phyloP scores from a whole-genome alignment of 2,113 vertebrate species.

The Odocoileus hemionus region DNA sequence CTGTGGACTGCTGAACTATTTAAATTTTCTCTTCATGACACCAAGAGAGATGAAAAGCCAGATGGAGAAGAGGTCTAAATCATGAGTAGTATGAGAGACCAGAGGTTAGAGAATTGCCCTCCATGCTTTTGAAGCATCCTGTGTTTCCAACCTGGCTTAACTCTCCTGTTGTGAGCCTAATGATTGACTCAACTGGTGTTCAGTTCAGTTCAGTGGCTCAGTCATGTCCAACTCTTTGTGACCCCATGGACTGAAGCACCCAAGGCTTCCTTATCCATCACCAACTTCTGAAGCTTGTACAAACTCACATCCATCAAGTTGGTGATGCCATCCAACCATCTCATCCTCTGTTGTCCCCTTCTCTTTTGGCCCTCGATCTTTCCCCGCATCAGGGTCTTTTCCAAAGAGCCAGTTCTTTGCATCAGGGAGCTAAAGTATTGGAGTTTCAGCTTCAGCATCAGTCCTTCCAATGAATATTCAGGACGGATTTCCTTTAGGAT shows the following conservation, averaged over 20 bases:
- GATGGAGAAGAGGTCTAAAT: not conserved
- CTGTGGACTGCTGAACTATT: too few relatives aligned
- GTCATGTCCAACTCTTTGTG: rapidly evolving
- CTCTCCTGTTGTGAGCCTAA: not conserved
- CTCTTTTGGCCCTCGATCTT: not conserved
- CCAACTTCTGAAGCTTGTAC: not conserved
- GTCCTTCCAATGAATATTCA: not conserved
- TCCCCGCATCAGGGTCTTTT: not conserved
- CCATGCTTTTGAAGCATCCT: not conserved
- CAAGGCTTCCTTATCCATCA: not conserved
- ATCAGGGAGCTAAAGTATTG: not conserved
- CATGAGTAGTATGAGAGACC: not conserved
- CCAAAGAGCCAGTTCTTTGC: not conserved
- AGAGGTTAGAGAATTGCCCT: rapidly evolving
- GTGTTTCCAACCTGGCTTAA: not conserved
- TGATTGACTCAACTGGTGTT: not conserved
- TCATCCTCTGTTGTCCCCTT: not conserved
- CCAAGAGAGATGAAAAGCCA: not conserved
- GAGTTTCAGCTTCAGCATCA: not conserved
- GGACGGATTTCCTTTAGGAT: not conserved
- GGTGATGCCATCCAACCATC: not conserved
- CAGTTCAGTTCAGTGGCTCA: not conserved
- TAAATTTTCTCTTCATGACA: not conserved
- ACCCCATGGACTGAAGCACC: not conserved
- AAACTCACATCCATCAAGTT: not conserved